Conservation (phyloP, 2,113 vertebrate genomes). For the Oenanthe melanoleuca region DNA sequence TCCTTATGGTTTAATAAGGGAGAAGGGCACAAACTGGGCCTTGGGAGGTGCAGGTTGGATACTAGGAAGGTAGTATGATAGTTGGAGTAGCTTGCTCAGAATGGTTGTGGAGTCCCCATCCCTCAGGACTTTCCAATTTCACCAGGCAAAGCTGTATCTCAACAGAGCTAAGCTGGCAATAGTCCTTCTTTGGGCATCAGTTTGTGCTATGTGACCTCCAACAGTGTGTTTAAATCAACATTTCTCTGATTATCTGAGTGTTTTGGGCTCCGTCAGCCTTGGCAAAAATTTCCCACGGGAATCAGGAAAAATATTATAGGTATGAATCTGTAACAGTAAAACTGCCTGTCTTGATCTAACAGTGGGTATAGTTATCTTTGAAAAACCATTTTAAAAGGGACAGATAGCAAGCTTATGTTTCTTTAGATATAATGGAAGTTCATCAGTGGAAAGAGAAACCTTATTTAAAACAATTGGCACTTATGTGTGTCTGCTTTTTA, state of each 20-base stretch:
- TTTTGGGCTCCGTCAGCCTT: background rate
- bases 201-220: background rate
- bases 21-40: background rate
- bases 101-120: background rate
- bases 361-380: background rate
- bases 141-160: background rate
- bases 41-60: background rate
- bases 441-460: background rate
- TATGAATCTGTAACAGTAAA: background rate
- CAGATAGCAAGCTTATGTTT: background rate
- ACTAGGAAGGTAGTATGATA: background rate
- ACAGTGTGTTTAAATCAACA: background rate
- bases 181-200: background rate
- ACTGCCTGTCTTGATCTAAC: background rate
- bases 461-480: background rate
- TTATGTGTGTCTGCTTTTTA: constrained; percentile 52
- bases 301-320: background rate
- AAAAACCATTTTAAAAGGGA: background rate
- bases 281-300: background rate
- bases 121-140: background rate
- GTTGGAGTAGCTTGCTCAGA: background rate
- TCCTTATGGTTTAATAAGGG: background rate
- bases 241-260: background rate
- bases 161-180: background rate
- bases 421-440: background rate